Evolutionary conservation across 2,888 invertebrate species (phyloP), one percentile per base, ranked within the genome.

Genomic region (Hanleya hanleyi): DNA sequence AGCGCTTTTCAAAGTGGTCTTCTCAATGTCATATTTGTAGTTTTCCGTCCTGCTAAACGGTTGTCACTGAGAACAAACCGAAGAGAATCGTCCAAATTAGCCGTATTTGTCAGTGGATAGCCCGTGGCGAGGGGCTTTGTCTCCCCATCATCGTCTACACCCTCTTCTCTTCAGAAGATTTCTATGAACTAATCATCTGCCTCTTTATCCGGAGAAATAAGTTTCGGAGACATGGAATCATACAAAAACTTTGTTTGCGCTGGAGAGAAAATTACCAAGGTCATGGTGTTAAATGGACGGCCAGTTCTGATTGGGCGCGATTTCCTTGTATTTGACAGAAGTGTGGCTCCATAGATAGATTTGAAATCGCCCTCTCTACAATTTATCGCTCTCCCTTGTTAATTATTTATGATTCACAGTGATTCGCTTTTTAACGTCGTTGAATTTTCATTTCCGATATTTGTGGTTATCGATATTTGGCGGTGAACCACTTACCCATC

Each of bases 1-100:
- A n/a, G 57, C 29, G 35, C 64, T 37, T n/a, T 64, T 37, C n/a
- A 64, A 64, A 64, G 35, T 64, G 38, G 64, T 22, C 64, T 36
- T 35, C 64, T 64, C 64, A 64, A 64, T 64, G 36, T 35, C 36
- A 12, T 64, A 29, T 18, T 29, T 37, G 33, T 37, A 36, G 64
- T n/a, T 64, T 37, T 35, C n/a, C 36, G 64, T 2, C 35, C 15
- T 15, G 29, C 38, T 18, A 64, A 32, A 35, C 36, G 37, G 29
- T 64, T 64, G 64, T 32, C 36, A 35, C 4, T n/a, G 9, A 37
- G 29, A 37, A 64, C 29, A 64, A 64, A 64, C 37, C 35, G 37
- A n/a, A 12, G 15, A 9, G 38, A 64, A 12, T 64, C 18, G 64
- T 9, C 37, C 29, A 64, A 64, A 64, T 64, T 64, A 37, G 64